Base-by-base conservation (phyloP, 2,797 vertebrate species). In the Staurois parvus region DNA sequence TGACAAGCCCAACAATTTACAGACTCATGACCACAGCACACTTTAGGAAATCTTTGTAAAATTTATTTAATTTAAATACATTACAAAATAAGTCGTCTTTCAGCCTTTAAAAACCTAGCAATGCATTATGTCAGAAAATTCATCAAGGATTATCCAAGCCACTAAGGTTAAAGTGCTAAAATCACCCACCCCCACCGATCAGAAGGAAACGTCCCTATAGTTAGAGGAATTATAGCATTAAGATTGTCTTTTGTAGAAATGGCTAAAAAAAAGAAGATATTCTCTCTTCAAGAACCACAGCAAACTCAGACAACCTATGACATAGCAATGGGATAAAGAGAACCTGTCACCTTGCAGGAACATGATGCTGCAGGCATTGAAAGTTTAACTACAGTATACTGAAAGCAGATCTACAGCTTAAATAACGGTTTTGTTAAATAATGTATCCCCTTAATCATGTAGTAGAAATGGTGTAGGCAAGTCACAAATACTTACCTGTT, bases 121-220 rank as follows among this genome's bases (percentile, higher is more conserved):
- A 91, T 87, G 89, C 88, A 85, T 90, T 80, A 79, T 80, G 88
- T 89, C 91, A 72, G 68, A 88, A 91, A 89, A 88, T 80, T 78
- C 89, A 70, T 89, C 83, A 37, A 66, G 84, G 45, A 89, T 90
- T 89, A 91, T 90, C 87, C 84, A 91, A 89, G 86, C 89, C 87
- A 90, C 88, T 91, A 91, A 67, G 87, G 86, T 88, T 92, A 92
- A 93, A 93, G 92, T 91, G 93, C 92, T 92, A 88, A 88, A 90
- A 88, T 83, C 88, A 87, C 89, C 91, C 81, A 48, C 29, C 72
- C 42, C 40, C 62, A 64, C 34, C 66, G 17, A 85, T 79, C 32
- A 59, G 69, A 64, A 67, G 13, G 56, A 21, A 37, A 32, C 7
- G 2, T 42, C 68, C 72, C 40, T 30, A 45, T 1, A 76, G 29